Conservation (phyloP, 37 sponge, comb jelly and placozoan species). For the Aphrocallistes beatrix region DNA sequence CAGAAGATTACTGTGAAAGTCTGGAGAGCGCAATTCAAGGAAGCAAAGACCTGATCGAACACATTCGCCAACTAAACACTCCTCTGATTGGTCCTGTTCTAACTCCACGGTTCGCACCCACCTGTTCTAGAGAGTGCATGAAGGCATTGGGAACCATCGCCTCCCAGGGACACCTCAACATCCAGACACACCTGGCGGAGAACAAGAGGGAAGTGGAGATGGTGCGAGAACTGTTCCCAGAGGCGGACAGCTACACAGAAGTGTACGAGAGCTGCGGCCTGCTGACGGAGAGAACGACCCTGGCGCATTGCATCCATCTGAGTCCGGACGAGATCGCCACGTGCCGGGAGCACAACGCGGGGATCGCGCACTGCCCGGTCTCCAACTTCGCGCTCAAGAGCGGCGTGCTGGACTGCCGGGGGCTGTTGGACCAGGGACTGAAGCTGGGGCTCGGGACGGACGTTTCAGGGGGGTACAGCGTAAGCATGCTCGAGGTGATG, state of each 20-base stretch:
- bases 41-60: background rate
- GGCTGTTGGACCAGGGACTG: conserved; percentile 25
- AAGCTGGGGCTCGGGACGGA: conserved; percentile 70
- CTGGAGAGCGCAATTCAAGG: background rate
- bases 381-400: conserved; percentile 52
- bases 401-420: conserved; percentile 38
- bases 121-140: conserved; percentile 29
- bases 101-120: conserved; percentile 46
- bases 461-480: conserved; percentile 58
- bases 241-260: background rate
- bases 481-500: conserved; percentile 48
- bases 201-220: conserved; percentile 30
- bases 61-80: background rate
- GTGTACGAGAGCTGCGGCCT: background rate
- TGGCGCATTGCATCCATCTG: conserved; percentile 59
- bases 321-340: conserved; percentile 33
- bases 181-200: conserved; percentile 51
- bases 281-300: conserved; percentile 13
- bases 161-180: background rate
- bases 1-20: conserved; percentile 33
- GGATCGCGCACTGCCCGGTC: conserved; percentile 58
- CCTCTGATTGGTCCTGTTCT: conserved; percentile 40
- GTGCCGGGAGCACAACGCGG: conserved; percentile 31
- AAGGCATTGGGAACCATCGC: conserved; percentile 34
- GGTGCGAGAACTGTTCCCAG: conserved; percentile 29